These are phyloP conservation scores for Gavialis gangeticus DNA, from an alignment of 2,113 vertebrate genomes.

Conservation along the genomic window DNA sequence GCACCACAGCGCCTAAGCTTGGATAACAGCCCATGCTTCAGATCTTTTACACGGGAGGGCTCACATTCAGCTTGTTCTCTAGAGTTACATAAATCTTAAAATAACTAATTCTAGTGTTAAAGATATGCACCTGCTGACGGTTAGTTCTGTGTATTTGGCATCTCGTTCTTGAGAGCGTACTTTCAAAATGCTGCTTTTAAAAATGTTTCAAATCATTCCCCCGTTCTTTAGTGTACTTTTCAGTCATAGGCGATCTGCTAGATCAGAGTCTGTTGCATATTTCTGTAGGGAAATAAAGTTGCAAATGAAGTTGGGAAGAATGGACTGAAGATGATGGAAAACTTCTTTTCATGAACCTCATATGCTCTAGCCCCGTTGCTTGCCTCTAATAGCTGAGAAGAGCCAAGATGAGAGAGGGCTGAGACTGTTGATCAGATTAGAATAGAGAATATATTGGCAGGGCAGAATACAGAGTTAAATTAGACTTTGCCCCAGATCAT, in stretches of 20 bases:
- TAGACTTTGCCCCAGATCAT: background rate
- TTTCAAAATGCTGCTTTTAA: accelerated
- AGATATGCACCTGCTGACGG: accelerated
- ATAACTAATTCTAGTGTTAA: accelerated
- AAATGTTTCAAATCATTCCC: background rate
- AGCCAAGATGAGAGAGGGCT: background rate
- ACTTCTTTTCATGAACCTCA: accelerated
- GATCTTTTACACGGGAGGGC: background rate
- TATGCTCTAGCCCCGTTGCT: accelerated
- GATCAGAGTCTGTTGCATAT: accelerated
- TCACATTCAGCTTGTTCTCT: background rate
- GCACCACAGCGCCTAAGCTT: background rate
- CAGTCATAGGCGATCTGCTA: background rate
- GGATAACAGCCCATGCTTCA: background rate
- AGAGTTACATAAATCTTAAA: accelerated
- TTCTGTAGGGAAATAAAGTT: background rate
- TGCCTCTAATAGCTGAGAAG: background rate
- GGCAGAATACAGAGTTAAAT: background rate
- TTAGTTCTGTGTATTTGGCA: accelerated
- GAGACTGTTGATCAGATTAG: background rate
- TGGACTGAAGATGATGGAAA: background rate
- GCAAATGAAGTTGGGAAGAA: background rate
- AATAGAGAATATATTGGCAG: background rate
- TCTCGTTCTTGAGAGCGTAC: background rate
- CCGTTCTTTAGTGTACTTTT: background rate